Evolutionary conservation across 2,797 vertebrate genomes (phyloP).

Genomic region (Coreius guichenoti): DNA sequence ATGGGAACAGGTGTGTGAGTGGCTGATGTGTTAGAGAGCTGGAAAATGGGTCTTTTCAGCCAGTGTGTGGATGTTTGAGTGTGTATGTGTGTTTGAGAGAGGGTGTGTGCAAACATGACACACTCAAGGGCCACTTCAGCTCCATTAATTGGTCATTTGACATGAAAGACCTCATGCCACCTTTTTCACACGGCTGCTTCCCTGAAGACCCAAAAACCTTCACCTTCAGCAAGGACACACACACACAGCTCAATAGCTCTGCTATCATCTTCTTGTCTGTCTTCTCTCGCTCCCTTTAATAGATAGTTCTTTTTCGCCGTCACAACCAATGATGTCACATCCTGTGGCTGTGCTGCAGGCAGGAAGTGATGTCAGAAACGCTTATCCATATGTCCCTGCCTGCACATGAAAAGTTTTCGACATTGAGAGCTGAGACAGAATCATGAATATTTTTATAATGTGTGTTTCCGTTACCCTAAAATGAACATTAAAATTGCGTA

Average conservation of each 20-base stretch:
- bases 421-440: background rate
- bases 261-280: conserved; percentile 18
- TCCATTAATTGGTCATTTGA: conserved; percentile 63
- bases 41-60: conserved; percentile 56
- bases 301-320: background rate
- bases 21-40: conserved; percentile 54
- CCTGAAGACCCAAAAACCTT: conserved; percentile 47
- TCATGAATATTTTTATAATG: background rate
- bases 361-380: conserved; percentile 3
- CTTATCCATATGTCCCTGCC: background rate
- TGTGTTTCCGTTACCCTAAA: background rate
- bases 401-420: background rate
- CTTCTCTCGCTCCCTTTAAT: background rate
- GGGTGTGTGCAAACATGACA: conserved; percentile 51
- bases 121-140: conserved; percentile 60
- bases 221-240: conserved; percentile 36
- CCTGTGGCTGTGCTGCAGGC: background rate
- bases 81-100: conserved; percentile 25
- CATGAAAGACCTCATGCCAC: conserved; percentile 57
- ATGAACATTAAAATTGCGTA: background rate
- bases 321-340: conserved; percentile 23
- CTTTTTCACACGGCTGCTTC: conserved; percentile 42
- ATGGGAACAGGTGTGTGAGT: conserved; percentile 64
- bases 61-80: conserved; percentile 12
- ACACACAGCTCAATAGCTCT: conserved; percentile 26